Evolutionary conservation across 2,113 vertebrate genomes (phyloP).

Genomic region (Caranx ignobilis): DNA sequence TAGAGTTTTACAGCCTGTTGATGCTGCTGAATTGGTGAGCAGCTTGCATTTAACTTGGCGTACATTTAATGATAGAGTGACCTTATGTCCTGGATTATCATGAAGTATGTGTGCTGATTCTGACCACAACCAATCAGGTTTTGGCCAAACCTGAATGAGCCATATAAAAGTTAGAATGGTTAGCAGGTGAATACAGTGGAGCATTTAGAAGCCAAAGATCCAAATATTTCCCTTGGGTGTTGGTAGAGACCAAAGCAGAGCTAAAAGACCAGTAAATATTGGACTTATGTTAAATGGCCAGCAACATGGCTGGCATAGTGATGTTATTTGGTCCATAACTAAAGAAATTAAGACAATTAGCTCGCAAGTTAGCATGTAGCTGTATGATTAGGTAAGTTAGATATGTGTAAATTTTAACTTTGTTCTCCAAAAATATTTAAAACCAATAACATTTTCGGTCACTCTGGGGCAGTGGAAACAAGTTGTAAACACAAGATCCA

Average conservation of each 20-base stretch:
- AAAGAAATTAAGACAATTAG: too few relatives aligned
- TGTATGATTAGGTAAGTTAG: too few relatives aligned
- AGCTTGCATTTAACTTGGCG: not conserved
- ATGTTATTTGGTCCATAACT: too few relatives aligned
- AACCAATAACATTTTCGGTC: too few relatives aligned
- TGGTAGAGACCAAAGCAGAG: not conserved
- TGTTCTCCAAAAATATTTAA: too few relatives aligned
- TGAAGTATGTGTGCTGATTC: not conserved
- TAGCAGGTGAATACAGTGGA: not conserved
- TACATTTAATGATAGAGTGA: constrained; percentile 3
- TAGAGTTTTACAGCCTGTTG: constrained; percentile 29
- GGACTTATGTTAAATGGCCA: too few relatives aligned
- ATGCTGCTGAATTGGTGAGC: constrained; percentile 6
- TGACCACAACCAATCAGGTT: not conserved
- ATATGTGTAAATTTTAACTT: too few relatives aligned
- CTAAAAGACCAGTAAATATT: too few relatives aligned
- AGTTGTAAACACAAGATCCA: too few relatives aligned
- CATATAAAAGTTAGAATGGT: not conserved
- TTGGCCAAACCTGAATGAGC: not conserved
- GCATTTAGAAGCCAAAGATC: not conserved
- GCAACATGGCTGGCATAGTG: too few relatives aligned
- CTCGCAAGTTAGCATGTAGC: too few relatives aligned
- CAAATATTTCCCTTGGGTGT: not conserved
- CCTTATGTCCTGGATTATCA: not conserved
- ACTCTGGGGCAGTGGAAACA: too few relatives aligned